These are phyloP conservation scores for Drosophila kikkawai DNA, from an alignment of 1,140 invertebrate species.

Conservation along the genomic window DNA sequence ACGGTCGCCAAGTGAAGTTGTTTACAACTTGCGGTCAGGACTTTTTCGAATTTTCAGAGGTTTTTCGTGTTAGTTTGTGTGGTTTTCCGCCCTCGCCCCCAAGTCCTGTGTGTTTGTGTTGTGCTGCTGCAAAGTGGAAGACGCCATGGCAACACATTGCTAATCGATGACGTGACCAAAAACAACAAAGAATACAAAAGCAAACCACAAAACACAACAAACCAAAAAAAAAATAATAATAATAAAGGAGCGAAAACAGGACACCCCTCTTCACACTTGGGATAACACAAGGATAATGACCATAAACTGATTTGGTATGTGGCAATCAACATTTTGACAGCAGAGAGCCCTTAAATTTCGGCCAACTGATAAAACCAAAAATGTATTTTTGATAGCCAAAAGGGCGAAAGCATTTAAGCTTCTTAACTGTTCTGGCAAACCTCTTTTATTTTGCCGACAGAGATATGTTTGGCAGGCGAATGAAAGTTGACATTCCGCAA, in stretches of 20 bases:
- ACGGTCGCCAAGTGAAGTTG: conserved; percentile 64
- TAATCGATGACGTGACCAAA: conserved; percentile 82
- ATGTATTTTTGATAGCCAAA: conserved; percentile 49
- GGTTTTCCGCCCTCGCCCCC: conserved; percentile 26
- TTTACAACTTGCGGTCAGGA: conserved; percentile 61
- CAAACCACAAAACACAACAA: conserved; percentile 20
- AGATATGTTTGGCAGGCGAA: conserved; percentile 35
- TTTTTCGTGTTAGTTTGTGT: conserved; percentile 48
- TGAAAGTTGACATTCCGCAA: conserved; percentile 63
- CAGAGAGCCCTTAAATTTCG: conserved; percentile 22
- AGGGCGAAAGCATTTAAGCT: conserved; percentile 14
- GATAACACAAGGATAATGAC: conserved; percentile 84
- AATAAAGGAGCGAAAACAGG: background rate
- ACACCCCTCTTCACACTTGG: conserved; percentile 50
- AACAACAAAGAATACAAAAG: conserved; percentile 39
- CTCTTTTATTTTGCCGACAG: conserved; percentile 26
- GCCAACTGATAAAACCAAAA: conserved; percentile 41
- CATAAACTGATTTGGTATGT: conserved; percentile 70
- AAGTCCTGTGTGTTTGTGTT: conserved; percentile 52
- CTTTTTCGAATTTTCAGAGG: conserved; percentile 55
- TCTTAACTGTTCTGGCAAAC: conserved; percentile 18
- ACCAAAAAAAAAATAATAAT: background rate
- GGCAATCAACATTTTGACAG: conserved; percentile 48
- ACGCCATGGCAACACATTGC: conserved; percentile 79
- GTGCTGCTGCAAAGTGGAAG: conserved; percentile 66